Evolutionary conservation across 1,140 invertebrate genomes (phyloP), one percentile per base, ranked within the genome.

Genomic region (Teleopsis dalmanni): DNA sequence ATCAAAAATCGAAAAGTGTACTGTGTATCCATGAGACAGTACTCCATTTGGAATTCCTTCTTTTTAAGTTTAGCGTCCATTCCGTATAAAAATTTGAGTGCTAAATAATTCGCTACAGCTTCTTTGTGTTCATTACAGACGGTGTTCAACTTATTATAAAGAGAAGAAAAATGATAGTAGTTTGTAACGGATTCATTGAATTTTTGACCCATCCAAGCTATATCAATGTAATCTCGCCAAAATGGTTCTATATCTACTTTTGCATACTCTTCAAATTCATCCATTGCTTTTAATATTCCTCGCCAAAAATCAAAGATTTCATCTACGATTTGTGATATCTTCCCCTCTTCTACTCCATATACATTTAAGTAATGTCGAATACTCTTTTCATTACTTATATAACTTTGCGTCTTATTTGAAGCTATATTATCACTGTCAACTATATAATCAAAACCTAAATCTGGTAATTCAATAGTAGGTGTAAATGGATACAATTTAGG

Each of bases 31-130:
- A 60, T 16, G 11, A 48, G 37, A 13, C 64, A 67, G 19, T 53
- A n/a, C 11, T 66, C 64, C 6, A 50, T 57, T 78, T 80, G 37
- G 66, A 54, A 59, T 4, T 51, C 51, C 3, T 5, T 27, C 1
- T 37, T 40, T 45, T 59, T 58, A 2, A 67, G 23, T 6, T 52
- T 57, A 23, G 55, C 41, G 37, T 67, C 64, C 58, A 67, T 55
- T 0, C 41, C 43, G 40, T 62, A 67, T 0, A 67, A 46, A 2
- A 67, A 41, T 33, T 52, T 52, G 54, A 67, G 54, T 16, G 65
- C 58, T 11, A 67, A 37, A 34, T 67, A 67, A 43, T 67, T 67
- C 11, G 65, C 64, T 10, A 56, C 56, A 0, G 63, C 59, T 6
- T 49, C 41, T 26, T 44, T 42, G 8, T 59, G 59, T 16, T 48